Evolutionary conservation across 2,888 invertebrate genomes (phyloP).

Genomic region (Liposcelis brunnea): DNA sequence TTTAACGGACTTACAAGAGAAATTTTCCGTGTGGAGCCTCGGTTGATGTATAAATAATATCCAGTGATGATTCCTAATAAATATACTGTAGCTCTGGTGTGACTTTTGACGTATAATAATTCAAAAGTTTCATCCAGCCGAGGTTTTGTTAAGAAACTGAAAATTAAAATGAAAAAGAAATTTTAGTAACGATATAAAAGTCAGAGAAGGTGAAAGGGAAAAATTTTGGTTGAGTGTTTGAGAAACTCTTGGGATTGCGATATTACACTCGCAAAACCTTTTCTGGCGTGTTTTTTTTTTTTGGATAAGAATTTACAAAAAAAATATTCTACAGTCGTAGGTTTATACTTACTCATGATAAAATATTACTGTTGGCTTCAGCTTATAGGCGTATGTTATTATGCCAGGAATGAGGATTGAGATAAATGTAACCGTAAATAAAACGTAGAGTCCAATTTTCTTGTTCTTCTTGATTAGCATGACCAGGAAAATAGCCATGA

Average conservation of each 20-base stretch:
- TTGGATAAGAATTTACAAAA: conserved; percentile 10
- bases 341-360: conserved; percentile 34
- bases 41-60: conserved; percentile 26
- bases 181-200: too few relatives aligned
- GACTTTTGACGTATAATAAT: conserved; percentile 37
- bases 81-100: conserved; percentile 38
- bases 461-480: conserved; percentile 28
- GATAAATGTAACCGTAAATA: conserved; percentile 24
- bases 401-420: conserved; percentile 33
- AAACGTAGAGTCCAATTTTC: conserved; percentile 25
- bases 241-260: too few relatives aligned
- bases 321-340: neutral
- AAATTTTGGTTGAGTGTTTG: neutral
- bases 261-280: too few relatives aligned
- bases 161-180: conserved; percentile 13
- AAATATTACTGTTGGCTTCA: conserved; percentile 35
- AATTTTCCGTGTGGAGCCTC: conserved; percentile 17
- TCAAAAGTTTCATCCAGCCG: conserved; percentile 33
- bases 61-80: conserved; percentile 38
- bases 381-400: conserved; percentile 30
- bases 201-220: too few relatives aligned
- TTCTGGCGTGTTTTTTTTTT: too few relatives aligned
- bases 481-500: conserved; percentile 32
- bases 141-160: conserved; percentile 34
- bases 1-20: neutral